A percentile compares a stretch with the other conserved stretches of the same genome.
phyloP scores from a whole-genome alignment of 2,888 invertebrate genomes.

The Allacma fusca region DNA sequence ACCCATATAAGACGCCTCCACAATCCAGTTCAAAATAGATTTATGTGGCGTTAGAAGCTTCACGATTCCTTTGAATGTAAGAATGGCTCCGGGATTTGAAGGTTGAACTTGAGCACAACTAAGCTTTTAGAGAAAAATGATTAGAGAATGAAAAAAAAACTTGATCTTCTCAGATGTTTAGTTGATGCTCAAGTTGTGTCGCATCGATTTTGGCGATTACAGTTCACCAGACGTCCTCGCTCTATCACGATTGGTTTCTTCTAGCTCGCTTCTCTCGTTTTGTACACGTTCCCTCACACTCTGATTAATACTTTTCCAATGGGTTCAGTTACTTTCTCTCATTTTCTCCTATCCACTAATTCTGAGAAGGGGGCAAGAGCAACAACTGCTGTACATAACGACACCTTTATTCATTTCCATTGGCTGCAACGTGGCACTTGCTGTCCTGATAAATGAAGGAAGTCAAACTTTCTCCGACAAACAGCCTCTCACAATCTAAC shows the following conservation, averaged over 20 bases:
- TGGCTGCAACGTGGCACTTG: too few species aligned
- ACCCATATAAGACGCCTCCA: too few species aligned
- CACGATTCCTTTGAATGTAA: neutral
- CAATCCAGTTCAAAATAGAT: too few species aligned
- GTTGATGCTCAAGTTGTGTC: conserved; percentile 33
- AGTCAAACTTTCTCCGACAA: too few species aligned
- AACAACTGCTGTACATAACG: too few species aligned
- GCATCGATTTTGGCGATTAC: conserved; percentile 38
- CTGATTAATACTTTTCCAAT: neutral
- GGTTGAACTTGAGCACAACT: neutral
- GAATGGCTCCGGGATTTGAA: neutral
- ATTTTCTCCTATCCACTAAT: neutral
- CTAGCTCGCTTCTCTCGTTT: neutral
- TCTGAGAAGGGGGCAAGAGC: neutral
- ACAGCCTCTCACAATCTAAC: too few species aligned
- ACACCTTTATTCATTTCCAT: too few species aligned
- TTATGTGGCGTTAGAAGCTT: too few species aligned
- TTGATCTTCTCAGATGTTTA: conserved; percentile 13
- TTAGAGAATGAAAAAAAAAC: neutral
- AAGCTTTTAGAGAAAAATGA: conserved; percentile 31
- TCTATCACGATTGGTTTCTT: conserved; percentile 34
- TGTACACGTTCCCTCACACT: too few species aligned
- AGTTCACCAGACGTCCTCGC: neutral
- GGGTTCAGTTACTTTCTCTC: conserved; percentile 7
- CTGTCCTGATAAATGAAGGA: too few species aligned